Base-by-base conservation (phyloP, 2,797 vertebrate species). In the Harpagifer antarcticus region DNA sequence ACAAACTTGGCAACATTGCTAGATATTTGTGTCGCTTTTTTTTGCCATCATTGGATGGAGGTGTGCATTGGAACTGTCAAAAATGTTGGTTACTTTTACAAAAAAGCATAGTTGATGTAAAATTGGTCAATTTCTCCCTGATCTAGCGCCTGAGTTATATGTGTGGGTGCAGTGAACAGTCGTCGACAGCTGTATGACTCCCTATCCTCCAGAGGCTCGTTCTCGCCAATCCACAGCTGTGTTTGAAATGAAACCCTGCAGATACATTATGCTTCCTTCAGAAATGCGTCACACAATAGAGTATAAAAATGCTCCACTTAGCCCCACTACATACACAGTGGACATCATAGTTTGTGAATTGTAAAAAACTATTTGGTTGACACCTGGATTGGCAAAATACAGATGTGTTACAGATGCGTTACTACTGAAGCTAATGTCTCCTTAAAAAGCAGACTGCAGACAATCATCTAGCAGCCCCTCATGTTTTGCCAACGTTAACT, bases 91-190 rank as follows among this genome's bases (percentile, higher is more conserved):
- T 40, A 50, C 58, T 43, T 59, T 72, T 78, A 11, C 16, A 63
- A 70, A 76, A 70, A 5, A 48, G 33, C 9, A 5, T 66, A 31
- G 42, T 56, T n/a, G 49, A 66, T 45, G 57, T 74, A 23, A 65
- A 60, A 71, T 71, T 78, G 33, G 64, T 76, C 15, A 68, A 16
- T 16, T 47, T 17, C 45, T 16, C 45, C 16, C 16, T 17, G 1
- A 47, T 47, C 45, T 6, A 8, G 33, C 33, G 7, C 33, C 33
- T 9, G 33, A 37, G 37, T 9, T 37, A 37, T 7, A 37, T 1
- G 33, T 37, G 33, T 74, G 53, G 69, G 67, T 53, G 66, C 56
- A 52, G 60, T 59, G 40, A 71, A 48, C 37, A 61, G 47, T 79
- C 48, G 52, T 55, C 42, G 44, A 4, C 45, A 60, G 48, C n/a